phyloP scores from a whole-genome alignment of 1,140 invertebrate genomes.

The Rhizoglyphus robini region DNA sequence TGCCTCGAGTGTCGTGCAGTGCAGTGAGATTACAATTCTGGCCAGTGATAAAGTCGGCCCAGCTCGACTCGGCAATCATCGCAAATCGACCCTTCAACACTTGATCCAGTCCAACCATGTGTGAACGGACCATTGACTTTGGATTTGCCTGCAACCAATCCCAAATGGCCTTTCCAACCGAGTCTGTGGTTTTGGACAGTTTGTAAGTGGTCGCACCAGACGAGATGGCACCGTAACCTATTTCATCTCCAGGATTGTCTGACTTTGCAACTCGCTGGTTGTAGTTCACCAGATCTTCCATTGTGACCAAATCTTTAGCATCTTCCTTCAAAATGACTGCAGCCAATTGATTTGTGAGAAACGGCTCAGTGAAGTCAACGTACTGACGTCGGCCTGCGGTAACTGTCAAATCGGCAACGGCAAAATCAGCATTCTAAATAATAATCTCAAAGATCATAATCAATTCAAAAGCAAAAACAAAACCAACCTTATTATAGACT shows the following conservation, averaged over 20 bases:
- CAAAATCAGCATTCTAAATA: conserved; percentile 43
- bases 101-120: not conserved
- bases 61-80: not conserved
- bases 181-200: not conserved
- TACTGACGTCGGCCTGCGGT: conserved; percentile 37
- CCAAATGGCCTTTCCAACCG: not conserved
- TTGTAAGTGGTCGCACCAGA: not conserved
- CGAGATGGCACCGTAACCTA: not conserved
- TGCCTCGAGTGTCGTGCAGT: not conserved
- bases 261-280: not conserved
- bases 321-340: not conserved
- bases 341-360: conserved; percentile 47
- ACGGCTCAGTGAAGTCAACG: conserved; percentile 43
- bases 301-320: not conserved
- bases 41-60: not conserved
- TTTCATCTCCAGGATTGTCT: not conserved
- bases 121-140: not conserved
- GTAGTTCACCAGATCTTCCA: not conserved
- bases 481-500: conserved; percentile 17
- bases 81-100: not conserved
- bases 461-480: not conserved
- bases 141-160: not conserved
- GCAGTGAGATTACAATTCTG: conserved; percentile 8
- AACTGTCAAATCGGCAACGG: conserved; percentile 42
- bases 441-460: not conserved